Evolutionary conservation across 1,140 invertebrate genomes (phyloP), one percentile per base, ranked within the genome.

Genomic region (Diachasma alloeum): DNA sequence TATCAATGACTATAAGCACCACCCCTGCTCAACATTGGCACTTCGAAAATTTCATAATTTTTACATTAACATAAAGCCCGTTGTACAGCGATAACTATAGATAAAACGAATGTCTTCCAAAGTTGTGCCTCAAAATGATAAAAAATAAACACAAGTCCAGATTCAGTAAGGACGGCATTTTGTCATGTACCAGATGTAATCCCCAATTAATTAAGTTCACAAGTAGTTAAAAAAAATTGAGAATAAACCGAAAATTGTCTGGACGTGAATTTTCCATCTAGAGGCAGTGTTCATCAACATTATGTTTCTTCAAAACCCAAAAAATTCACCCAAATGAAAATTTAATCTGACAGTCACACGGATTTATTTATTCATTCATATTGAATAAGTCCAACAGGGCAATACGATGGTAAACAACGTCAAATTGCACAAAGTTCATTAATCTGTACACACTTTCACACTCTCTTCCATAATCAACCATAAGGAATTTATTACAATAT

Each of bases 1-100:
- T 19, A 79, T 71, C 67, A 75, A 71, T 78, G 70, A 74, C 44
- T 75, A 78, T 72, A 67, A 69, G 80, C 67, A 69, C 67, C 67
- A 69, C 67, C 69, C 59, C 74, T 72, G 75, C 79, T 82, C 81
- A 81, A 83, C 81, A 84, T 85, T 85, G 84, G 84, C 84, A 85
- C 84, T 85, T 83, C 69, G 70, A 83, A 75, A 71, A 66, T 69
- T 53, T 39, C 44, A 31, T 31, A 31, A 31, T 74, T 59, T 24
- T 59, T 73, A 11, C 10, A 31, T 42, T 70, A 19, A 24, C 46
- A 13, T 71, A 31, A 31, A 31, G 6, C 31, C 31, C 31, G 6
- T 31, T 31, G 31, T 31, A 31, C 31, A 31, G 31, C 31, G 2
- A 31, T 31, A 31, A 31, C 31, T 31, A 2, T 31, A 2, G 31